These are phyloP conservation scores for Petrocephalus microphthalmus DNA, from an alignment of 2,113 vertebrate genomes.

Conservation along the genomic window DNA sequence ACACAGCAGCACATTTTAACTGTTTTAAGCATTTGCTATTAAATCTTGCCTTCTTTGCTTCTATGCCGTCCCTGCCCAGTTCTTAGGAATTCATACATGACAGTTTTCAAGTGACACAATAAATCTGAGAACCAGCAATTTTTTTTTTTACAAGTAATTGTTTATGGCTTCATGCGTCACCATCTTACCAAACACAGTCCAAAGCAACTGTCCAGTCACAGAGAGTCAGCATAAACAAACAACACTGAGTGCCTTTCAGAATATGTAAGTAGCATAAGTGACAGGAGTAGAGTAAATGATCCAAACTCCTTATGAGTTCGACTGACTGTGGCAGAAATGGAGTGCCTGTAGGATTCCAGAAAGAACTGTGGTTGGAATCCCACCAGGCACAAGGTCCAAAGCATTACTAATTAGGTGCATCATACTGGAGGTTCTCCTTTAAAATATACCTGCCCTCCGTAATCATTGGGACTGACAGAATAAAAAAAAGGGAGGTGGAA, in stretches of 20 bases:
- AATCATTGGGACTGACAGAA: not conserved
- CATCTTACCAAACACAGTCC: not conserved
- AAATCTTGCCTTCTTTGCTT: not conserved
- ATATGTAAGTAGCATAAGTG: not conserved
- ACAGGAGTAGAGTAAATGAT: not conserved
- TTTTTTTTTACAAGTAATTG: not conserved
- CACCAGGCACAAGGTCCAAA: not conserved
- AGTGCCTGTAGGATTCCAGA: not conserved
- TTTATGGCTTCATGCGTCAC: not conserved
- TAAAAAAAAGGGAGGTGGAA: not conserved
- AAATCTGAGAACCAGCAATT: not conserved
- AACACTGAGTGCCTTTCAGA: not conserved
- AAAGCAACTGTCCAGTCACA: not conserved
- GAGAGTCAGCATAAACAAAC: not conserved
- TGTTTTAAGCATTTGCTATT: not conserved
- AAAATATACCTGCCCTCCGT: constrained; percentile 5
- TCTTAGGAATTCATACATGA: not conserved
- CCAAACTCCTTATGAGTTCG: not conserved
- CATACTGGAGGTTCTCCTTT: not conserved
- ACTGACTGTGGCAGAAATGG: not conserved
- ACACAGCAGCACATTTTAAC: not conserved
- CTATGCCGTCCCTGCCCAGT: not conserved
- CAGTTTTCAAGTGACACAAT: not conserved
- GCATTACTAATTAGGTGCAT: not conserved
- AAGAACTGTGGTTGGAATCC: constrained; percentile 6